Conservation (phyloP, 2,888 invertebrate genomes). For the Hemicrepidius hirtus region DNA sequence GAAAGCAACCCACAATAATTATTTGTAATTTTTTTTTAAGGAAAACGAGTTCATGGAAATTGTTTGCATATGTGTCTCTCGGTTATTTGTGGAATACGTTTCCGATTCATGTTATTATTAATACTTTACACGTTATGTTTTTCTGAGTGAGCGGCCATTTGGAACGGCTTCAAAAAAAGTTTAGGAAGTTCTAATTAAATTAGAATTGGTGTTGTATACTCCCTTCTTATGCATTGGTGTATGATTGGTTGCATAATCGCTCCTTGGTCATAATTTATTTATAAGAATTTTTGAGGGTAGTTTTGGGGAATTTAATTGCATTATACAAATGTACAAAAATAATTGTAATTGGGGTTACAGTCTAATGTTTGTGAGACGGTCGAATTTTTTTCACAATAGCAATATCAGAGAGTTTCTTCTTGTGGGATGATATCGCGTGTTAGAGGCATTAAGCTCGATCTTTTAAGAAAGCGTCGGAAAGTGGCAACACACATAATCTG, state of each 20-base stretch:
- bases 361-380: too few relatives aligned
- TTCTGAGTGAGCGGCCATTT: constrained; percentile 1
- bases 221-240: too few relatives aligned
- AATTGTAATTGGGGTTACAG: too few relatives aligned
- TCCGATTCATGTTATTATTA: constrained; percentile 23
- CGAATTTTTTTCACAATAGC: background rate
- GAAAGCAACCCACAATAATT: background rate
- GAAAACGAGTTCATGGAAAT: background rate
- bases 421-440: too few relatives aligned
- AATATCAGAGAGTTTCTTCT: background rate
- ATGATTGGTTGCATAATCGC: too few relatives aligned
- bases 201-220: too few relatives aligned
- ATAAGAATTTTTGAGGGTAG: too few relatives aligned
- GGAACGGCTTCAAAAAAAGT: constrained; percentile 17
- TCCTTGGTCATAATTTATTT: too few relatives aligned
- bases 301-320: too few relatives aligned
- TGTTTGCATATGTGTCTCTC: background rate
- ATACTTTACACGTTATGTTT: background rate
- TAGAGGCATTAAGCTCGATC: constrained; percentile 9
- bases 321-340: too few relatives aligned
- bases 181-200: background rate
- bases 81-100: background rate
- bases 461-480: background rate
- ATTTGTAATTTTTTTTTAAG: background rate
- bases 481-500: background rate